Evolutionary conservation across 2,113 vertebrate species (phyloP).

Genomic region (Archilochus colubris): DNA sequence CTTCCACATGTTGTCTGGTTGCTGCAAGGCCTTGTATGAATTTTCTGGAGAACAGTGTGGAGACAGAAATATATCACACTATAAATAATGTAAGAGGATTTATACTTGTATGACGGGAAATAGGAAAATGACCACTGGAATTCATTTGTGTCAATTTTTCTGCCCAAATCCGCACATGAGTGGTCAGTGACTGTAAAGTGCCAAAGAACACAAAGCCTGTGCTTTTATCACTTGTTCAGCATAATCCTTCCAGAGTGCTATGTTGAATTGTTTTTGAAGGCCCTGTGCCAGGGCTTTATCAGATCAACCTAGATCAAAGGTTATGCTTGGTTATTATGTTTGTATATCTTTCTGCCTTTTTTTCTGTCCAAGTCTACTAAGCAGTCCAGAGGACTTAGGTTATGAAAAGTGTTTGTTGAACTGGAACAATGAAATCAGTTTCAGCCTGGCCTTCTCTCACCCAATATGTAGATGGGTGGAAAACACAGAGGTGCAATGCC

Average conservation of each 20-base stretch:
- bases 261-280: constrained; percentile 18
- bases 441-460: background rate
- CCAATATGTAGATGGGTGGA: background rate
- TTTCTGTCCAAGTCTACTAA: background rate
- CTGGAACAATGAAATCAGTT: background rate
- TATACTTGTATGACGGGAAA: background rate
- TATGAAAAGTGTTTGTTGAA: background rate
- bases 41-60: background rate
- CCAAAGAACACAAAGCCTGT: constrained; percentile 10
- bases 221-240: constrained; percentile 31
- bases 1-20: background rate
- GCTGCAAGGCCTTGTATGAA: background rate
- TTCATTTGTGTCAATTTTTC: background rate
- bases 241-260: constrained; percentile 10
- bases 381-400: background rate
- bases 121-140: background rate
- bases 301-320: constrained; percentile 48
- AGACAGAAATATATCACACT: background rate
- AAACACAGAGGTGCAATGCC: fast-evolving
- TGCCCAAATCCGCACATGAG: background rate
- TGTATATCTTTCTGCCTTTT: background rate
- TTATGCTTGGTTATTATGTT: constrained; percentile 6
- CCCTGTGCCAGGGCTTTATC: constrained; percentile 31
- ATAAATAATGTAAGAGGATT: background rate
- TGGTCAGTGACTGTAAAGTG: constrained; percentile 3